phyloP scores from a whole-genome alignment of 2,113 vertebrate species.

The Microtus richardsoni region DNA sequence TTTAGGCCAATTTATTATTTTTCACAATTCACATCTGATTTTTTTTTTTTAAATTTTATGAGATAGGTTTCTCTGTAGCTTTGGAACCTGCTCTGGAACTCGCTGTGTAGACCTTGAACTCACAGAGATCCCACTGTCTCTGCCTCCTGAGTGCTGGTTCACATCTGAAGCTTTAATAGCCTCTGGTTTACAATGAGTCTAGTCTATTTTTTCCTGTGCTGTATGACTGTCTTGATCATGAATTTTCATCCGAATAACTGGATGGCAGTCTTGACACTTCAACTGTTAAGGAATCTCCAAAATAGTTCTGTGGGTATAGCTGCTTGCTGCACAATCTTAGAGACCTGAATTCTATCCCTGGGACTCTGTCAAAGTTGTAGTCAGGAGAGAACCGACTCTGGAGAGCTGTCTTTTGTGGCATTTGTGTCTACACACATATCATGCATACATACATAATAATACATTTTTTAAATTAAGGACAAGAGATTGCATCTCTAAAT shows the following conservation, averaged over 20 bases:
- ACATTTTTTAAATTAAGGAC: not conserved
- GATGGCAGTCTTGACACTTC: not conserved
- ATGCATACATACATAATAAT: not conserved
- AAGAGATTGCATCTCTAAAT: not conserved
- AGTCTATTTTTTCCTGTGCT: not conserved
- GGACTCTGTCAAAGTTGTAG: not conserved
- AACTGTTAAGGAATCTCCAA: not conserved
- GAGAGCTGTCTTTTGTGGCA: not conserved
- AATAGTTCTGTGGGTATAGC: not conserved
- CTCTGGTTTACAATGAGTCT: not conserved
- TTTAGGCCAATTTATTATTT: not conserved
- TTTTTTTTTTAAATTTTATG: not conserved
- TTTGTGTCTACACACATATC: not conserved
- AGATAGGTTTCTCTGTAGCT: no score
- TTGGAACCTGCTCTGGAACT: no score
- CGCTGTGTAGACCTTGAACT: no score
- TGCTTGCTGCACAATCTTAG: not conserved
- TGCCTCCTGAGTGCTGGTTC: no score
- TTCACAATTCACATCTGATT: not conserved
- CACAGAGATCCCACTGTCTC: no score
- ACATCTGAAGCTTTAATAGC: not conserved
- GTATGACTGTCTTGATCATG: not conserved
- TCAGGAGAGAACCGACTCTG: not conserved
- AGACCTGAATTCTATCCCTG: not conserved
- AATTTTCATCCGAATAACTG: not conserved